These are phyloP conservation scores for Scolopax rusticola DNA, from an alignment of 2,797 vertebrate genomes.

Conservation along the genomic window DNA sequence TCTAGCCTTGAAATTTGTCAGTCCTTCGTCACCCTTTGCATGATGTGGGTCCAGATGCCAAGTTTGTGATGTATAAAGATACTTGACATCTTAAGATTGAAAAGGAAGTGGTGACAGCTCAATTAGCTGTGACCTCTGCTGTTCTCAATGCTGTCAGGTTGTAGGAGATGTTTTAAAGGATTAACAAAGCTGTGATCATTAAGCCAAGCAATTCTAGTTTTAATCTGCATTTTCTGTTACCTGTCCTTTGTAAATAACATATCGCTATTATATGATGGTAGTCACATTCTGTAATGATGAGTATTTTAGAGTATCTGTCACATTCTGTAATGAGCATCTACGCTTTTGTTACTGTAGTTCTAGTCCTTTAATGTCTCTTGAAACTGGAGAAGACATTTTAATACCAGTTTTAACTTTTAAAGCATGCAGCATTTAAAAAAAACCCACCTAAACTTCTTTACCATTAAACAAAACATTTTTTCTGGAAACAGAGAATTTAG, in stretches of 20 bases:
- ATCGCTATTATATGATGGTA: neutral
- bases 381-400: neutral
- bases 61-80: neutral
- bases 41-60: conserved; percentile 2
- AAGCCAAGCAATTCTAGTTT: neutral
- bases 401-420: neutral
- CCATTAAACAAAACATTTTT: neutral
- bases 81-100: neutral
- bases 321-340: neutral
- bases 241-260: neutral
- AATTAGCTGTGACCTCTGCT: neutral
- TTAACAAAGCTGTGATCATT: neutral
- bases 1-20: neutral
- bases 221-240: neutral
- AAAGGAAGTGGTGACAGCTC: conserved; percentile 16
- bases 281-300: neutral
- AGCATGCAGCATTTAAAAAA: neutral
- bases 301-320: neutral
- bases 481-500: neutral
- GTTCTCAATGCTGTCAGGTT: neutral
- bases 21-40: neutral
- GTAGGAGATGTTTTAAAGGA: neutral
- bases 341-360: neutral
- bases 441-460: neutral
- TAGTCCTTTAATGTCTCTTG: neutral